These are phyloP conservation scores for Aplocera efformata DNA, from an alignment of 2,888 invertebrate genomes.

Conservation along the genomic window DNA sequence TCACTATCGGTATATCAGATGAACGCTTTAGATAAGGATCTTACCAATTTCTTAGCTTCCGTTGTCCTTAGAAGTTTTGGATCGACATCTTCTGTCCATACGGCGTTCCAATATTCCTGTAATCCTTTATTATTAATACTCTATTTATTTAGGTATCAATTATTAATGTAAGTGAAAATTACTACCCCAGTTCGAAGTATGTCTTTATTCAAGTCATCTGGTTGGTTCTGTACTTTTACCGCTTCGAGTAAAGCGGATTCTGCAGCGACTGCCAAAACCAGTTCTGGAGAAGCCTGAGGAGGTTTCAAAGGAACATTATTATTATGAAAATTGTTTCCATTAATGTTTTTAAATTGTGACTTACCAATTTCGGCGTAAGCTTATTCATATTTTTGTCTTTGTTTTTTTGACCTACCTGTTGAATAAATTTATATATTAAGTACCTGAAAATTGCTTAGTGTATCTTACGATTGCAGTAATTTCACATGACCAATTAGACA, in stretches of 20 bases:
- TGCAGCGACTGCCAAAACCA: conserved; percentile 50
- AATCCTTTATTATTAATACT: conserved; percentile 5
- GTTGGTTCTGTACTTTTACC: conserved; percentile 30
- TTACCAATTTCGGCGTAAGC: conserved; percentile 10
- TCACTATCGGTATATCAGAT: no score
- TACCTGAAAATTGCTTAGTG: no score
- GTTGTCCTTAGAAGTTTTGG: conserved; percentile 35
- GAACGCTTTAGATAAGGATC: conserved; percentile 3
- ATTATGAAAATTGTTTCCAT: neutral
- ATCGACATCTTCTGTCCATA: conserved; percentile 53
- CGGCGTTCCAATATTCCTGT: conserved; percentile 58
- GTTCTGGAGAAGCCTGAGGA: conserved; percentile 57
- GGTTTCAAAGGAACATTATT: no score
- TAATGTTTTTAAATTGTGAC: neutral
- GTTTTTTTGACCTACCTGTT: conserved; percentile 3
- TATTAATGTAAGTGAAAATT: no score
- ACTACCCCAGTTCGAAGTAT: conserved; percentile 53
- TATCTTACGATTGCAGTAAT: no score
- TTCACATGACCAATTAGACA: no score
- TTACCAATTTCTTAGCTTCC: conserved; percentile 26
- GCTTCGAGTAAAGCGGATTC: conserved; percentile 42
- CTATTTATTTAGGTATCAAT: neutral
- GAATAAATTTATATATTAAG: no score
- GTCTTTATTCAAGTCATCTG: conserved; percentile 35
- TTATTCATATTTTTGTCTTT: neutral